Conservation (phyloP, 2,113 vertebrate species). For the Mola mola region DNA sequence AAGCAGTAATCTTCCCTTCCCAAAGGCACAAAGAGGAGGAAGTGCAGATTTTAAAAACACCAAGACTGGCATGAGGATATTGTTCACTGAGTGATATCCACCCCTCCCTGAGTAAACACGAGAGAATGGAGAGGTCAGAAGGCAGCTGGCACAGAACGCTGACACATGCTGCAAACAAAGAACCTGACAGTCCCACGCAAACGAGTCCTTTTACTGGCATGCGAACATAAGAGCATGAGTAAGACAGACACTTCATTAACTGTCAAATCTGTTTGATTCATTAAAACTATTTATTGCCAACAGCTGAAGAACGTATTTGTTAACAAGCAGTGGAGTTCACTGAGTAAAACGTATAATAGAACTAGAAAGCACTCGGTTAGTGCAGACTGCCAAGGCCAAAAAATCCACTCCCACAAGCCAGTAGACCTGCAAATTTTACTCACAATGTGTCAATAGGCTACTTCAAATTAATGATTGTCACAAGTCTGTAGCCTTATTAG, state of each 20-base stretch:
- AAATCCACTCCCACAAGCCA: too few species aligned
- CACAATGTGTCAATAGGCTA: too few species aligned
- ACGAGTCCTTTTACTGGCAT: slow-evolving; percentile 11
- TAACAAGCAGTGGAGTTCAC: too few species aligned
- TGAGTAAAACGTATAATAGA: too few species aligned
- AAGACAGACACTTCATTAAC: slow-evolving; percentile 5
- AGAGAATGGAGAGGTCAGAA: slow-evolving; percentile 63
- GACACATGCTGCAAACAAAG: slow-evolving; percentile 54
- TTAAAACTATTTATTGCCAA: too few species aligned
- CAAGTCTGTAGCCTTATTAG: too few species aligned
- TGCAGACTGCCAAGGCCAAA: too few species aligned
- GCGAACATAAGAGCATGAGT: slow-evolving; percentile 13
- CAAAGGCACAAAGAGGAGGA: slow-evolving; percentile 59
- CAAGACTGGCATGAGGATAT: slow-evolving; percentile 63
- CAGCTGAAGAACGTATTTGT: too few species aligned
- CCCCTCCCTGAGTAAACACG: slow-evolving; percentile 66
- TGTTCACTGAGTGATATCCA: slow-evolving; percentile 63
- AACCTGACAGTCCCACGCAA: slow-evolving; percentile 15
- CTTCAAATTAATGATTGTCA: too few species aligned
- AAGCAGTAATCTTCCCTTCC: slow-evolving; percentile 85
- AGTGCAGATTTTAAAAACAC: slow-evolving; percentile 57
- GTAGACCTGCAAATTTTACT: too few species aligned
- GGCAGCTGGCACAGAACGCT: slow-evolving; percentile 58
- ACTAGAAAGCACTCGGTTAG: too few species aligned
- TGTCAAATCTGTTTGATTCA: neutral